Evolutionary conservation across 2,113 vertebrate species (phyloP), one percentile per base, ranked within the genome.

Genomic region (Cariama cristata): DNA sequence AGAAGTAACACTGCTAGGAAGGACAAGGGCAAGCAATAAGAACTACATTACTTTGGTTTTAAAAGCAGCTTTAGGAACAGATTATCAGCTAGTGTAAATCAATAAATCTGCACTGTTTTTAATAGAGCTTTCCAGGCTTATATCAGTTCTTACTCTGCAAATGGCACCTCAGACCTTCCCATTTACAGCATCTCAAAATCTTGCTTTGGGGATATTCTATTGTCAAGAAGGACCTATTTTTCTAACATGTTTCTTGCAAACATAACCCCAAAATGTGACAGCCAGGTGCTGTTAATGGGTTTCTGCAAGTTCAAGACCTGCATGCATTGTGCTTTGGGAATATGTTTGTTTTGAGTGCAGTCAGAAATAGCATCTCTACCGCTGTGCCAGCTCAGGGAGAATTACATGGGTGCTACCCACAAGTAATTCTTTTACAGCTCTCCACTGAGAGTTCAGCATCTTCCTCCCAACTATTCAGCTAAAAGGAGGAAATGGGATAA

Each of bases 271-370:
- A 82, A 69, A 94, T 35, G 63, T 85, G 86, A 91, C 86, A 95
- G 89, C 42, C 95, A 87, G 47, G 55, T 74, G 32, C 83, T 68
- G 81, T 62, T 95, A 96, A 96, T 96, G 93, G 93, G 82, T 94
- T 96, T 90, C 79, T 91, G 50, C 50, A 91, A 45, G 69, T 88
- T 79, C 84, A 88, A 62, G 92, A 87, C 77, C 40, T 72, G 45
- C 32, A 4, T 6, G 23, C n/a, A 3, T 14, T 77, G 91, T 62
- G 35, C 87, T 82, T 71, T 66, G 89, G 87, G 84, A 96, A 77
- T 59, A 59, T 16, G 23, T 86, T 87, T 84, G 47, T 35, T 92
- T 27, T 32, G 59, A 96, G 91, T 93, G 66, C 81, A 50, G 10
- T 76, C 87, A 91, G 63, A 94, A 94, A 82, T 83, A 87, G 85